Evolutionary conservation across 2,888 invertebrate species (phyloP), one percentile per base, ranked within the genome.

Genomic region (Anodontia alba): DNA sequence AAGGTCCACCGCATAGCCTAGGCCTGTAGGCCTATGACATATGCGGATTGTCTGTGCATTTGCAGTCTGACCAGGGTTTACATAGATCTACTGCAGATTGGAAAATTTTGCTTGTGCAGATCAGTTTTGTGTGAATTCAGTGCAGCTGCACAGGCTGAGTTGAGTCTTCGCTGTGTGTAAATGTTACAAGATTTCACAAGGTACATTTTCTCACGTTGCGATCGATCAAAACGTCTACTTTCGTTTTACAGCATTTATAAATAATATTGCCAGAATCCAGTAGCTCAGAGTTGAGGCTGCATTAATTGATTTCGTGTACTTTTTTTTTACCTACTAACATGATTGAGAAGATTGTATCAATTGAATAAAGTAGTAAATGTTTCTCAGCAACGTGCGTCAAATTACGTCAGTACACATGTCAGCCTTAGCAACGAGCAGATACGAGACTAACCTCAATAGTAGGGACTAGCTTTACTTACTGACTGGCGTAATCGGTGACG

Each of bases 371-470:
- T 29, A 62, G 33, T 33, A 62, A 62, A 33, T 62, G 62, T 62
- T 31, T 29, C 46, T 23, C 62, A 33, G 62, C 62, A 33, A 62
- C 66, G 79, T 87, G 79, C 86, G 86, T 83, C 82, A 84, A 80
- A 82, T 78, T 87, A 85, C 87, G 87, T 87, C 87, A 87, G 76
- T 51, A 43, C 33, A 67, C 62, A 75, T 75, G 73, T 76, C 81
- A 81, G 80, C 87, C 92, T 83, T 91, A 90, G 92, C 91, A 92
- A 92, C 92, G 82, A 86, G 73, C 86, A 85, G 87, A 90, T 92
- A 84, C 91, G 91, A 90, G 91, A 90, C 90, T 89, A 79, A 31
- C 36, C 75, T 42, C 46, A 72, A 42, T 51, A 62, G 51, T 73
- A 33, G 33, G 62, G 62, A 33, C 62, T 80, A 83, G 83, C 86